Base-by-base conservation (phyloP, 2,797 vertebrate genomes). In the Pipistrellus pipistrellus region DNA sequence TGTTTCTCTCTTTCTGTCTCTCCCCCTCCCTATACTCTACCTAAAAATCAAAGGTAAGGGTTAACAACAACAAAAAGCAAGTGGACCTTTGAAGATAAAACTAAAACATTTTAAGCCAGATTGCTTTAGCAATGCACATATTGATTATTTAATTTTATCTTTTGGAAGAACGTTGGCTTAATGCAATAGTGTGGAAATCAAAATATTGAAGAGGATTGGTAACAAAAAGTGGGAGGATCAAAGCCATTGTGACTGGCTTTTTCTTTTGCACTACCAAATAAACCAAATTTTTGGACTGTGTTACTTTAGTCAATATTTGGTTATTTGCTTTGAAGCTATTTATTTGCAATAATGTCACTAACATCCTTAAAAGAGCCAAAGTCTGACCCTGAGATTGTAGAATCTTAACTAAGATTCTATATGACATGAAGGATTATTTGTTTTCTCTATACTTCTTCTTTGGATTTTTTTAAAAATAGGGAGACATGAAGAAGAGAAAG, bases 161-260 rank as follows among this genome's bases (percentile, higher is more conserved):
- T 83, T 97, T 97, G 97, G 95, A 96, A 97, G 71, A 98, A 95
- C 95, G 51, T 96, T 93, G 93, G 88, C 85, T 73, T 86, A 83
- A 81, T 76, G 18, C 27, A 94, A 35, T 69, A 87, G 59, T 64
- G 21, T 82, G 90, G 88, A 95, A 95, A 86, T 91, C 46, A 85
- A 72, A 91, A 94, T 93, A 95, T 71, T 94, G 75, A 87, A 98
- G 96, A 93, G 81, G 85, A 97, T 97, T 98, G 97, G 97, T 97
- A 97, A 97, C 88, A 88, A 93, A 93, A 94, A 6, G 14, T 96
- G 96, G 97, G 97, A 97, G 97, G 97, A 94, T 97, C 93, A 91
- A 85, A 98, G 85, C 23, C 72, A 75, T 11, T 46, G 44, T 80
- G 95, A 96, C 84, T 94, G 93, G 95, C 84, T 96, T 95, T 72